Conservation (phyloP, 2,113 vertebrate genomes). For the Psilopsiagon aurifrons region DNA sequence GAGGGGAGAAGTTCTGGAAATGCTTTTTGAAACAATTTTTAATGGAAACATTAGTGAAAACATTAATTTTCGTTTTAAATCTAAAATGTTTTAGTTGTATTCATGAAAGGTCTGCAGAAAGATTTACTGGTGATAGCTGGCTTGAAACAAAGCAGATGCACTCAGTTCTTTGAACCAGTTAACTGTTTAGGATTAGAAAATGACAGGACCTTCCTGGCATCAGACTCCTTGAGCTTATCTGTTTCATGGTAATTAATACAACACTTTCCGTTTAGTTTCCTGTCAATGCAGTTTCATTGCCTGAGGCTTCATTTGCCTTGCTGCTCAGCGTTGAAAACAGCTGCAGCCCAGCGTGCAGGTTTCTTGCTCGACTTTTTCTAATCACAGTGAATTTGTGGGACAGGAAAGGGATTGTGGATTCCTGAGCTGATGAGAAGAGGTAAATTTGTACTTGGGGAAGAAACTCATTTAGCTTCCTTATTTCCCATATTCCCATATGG, state of each 20-base stretch:
- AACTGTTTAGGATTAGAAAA: neutral
- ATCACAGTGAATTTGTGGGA: neutral
- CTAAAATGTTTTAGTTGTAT: neutral
- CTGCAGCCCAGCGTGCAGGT: neutral
- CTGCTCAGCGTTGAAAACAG: neutral
- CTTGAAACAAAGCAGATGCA: neutral
- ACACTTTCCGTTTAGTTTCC: neutral
- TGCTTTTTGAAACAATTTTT: neutral
- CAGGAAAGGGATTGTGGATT: neutral
- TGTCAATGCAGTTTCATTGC: neutral
- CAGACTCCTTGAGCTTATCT: neutral
- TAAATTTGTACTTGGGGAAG: neutral
- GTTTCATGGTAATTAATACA: conserved; percentile 17
- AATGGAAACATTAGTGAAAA: neutral
- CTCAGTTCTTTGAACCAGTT: neutral
- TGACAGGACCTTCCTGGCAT: neutral
- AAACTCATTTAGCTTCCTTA: neutral
- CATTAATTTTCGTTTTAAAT: neutral
- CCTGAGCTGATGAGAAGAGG: neutral
- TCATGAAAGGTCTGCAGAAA: neutral
- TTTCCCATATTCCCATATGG: neutral
- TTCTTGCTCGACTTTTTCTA: neutral
- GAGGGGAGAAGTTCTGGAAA: neutral
- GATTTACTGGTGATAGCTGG: neutral
- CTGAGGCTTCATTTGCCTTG: neutral